phyloP scores from a whole-genome alignment of 2,888 invertebrate genomes.

The Cerceris ruficornis region DNA sequence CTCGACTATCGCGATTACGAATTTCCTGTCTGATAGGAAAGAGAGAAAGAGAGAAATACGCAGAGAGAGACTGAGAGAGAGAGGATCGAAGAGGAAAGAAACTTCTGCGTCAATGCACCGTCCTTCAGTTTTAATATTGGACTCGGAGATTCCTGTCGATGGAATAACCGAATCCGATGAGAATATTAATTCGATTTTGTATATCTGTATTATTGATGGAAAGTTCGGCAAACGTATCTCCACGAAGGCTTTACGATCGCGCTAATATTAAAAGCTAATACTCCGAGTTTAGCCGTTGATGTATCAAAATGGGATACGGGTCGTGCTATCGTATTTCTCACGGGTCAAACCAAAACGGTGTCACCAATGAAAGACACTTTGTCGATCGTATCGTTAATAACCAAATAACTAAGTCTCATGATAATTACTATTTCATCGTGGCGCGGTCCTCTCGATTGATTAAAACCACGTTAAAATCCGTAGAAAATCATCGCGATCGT shows the following conservation, averaged over 20 bases:
- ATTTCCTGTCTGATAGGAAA: constrained; percentile 24
- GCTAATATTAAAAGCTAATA: constrained; percentile 62
- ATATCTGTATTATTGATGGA: background rate
- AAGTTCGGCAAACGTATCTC: constrained; percentile 26
- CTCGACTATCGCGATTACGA: constrained; percentile 51
- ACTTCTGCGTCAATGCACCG: too few species aligned
- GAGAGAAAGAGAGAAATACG: too few species aligned
- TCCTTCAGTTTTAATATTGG: too few species aligned
- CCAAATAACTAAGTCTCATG: constrained; percentile 1
- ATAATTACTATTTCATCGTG: background rate
- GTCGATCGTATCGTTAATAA: constrained; percentile 14
- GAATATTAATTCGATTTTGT: too few species aligned
- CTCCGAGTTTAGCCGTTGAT: constrained; percentile 58
- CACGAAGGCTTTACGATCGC: constrained; percentile 54
- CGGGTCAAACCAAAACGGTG: constrained; percentile 53
- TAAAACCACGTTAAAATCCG: too few species aligned
- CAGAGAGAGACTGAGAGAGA: too few species aligned
- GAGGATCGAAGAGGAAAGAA: background rate
- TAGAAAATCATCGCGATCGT: too few species aligned
- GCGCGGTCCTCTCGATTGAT: too few species aligned
- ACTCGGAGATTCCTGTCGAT: too few species aligned
- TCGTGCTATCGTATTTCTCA: constrained; percentile 57
- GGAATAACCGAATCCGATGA: too few species aligned
- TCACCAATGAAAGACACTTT: constrained; percentile 15
- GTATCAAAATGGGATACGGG: constrained; percentile 62